These are phyloP conservation scores for Panthera tigris DNA, from an alignment of 2,113 vertebrate genomes.

Conservation along the genomic window DNA sequence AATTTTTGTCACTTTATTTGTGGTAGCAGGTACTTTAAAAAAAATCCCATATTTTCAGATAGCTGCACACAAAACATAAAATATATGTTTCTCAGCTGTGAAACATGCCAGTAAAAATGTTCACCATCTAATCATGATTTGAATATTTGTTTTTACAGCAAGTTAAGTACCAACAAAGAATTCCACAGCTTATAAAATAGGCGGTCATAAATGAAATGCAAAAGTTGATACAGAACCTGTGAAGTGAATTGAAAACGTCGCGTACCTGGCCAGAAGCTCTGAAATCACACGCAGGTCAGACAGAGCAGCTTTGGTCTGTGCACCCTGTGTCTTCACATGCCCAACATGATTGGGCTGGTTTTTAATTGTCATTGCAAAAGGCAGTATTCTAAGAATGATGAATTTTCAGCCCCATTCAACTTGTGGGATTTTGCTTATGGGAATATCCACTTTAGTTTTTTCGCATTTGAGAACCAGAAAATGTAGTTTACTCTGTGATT, in stretches of 20 bases:
- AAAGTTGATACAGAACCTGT: conserved; percentile 49
- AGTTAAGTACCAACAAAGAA: conserved; percentile 48
- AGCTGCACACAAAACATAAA: background rate
- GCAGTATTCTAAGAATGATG: background rate
- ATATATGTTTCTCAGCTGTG: conserved; percentile 19
- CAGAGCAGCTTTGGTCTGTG: background rate
- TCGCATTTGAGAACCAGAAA: background rate
- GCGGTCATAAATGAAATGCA: conserved; percentile 57
- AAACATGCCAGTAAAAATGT: conserved; percentile 47
- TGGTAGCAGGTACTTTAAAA: conserved; percentile 8
- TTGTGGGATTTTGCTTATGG: background rate
- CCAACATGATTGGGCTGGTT: accelerated
- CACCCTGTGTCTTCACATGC: background rate
- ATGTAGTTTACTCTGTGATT: background rate
- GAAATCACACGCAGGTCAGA: conserved; percentile 12
- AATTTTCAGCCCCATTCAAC: background rate
- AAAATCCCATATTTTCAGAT: conserved; percentile 37
- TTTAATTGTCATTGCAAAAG: background rate
- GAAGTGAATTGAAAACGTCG: conserved; percentile 48
- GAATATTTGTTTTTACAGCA: conserved; percentile 66
- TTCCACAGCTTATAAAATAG: conserved; percentile 57
- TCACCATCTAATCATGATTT: background rate
- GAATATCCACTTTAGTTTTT: background rate
- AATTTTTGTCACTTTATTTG: conserved; percentile 15
- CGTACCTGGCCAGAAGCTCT: conserved; percentile 15